phyloP scores from a whole-genome alignment of 1,140 invertebrate genomes.

The Arion vulgaris region DNA sequence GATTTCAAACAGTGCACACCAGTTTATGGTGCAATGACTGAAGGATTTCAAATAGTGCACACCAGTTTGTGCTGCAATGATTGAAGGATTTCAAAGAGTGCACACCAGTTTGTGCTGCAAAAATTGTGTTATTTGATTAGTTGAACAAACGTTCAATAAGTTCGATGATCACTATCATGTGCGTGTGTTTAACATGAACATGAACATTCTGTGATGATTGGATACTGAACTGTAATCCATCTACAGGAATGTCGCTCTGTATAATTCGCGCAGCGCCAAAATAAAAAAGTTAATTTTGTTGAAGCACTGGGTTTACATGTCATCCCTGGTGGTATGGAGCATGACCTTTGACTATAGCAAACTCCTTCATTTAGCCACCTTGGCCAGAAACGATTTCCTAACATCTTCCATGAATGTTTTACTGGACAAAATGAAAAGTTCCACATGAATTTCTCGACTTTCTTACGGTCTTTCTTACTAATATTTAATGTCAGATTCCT shows the following conservation, averaged over 20 bases:
- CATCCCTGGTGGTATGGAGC: conserved; percentile 78
- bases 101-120: too few species aligned
- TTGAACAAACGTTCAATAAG: too few species aligned
- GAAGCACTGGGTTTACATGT: conserved; percentile 69
- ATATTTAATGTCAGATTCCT: conserved; percentile 61
- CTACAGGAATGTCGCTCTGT: conserved; percentile 52
- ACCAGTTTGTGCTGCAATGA: too few species aligned
- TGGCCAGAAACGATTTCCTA: conserved; percentile 78
- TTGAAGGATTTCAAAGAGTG: too few species aligned
- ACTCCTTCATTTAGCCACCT: conserved; percentile 77
- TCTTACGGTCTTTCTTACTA: conserved; percentile 54
- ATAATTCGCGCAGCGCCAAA: conserved; percentile 74
- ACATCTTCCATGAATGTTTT: conserved; percentile 75
- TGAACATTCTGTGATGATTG: conserved; percentile 75
- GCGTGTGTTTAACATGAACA: conserved; percentile 63
- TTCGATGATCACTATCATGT: too few species aligned
- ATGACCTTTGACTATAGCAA: conserved; percentile 74
- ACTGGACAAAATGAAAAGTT: conserved; percentile 77
- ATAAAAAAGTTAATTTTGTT: conserved; percentile 72
- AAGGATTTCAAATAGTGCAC: too few species aligned
- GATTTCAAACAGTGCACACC: too few species aligned
- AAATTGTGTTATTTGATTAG: too few species aligned
- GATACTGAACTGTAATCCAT: conserved; percentile 76
- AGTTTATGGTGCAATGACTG: too few species aligned
- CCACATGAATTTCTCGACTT: conserved; percentile 75